Base-by-base conservation (phyloP, 1,140 invertebrate species). In the Brachionus calyciflorus region DNA sequence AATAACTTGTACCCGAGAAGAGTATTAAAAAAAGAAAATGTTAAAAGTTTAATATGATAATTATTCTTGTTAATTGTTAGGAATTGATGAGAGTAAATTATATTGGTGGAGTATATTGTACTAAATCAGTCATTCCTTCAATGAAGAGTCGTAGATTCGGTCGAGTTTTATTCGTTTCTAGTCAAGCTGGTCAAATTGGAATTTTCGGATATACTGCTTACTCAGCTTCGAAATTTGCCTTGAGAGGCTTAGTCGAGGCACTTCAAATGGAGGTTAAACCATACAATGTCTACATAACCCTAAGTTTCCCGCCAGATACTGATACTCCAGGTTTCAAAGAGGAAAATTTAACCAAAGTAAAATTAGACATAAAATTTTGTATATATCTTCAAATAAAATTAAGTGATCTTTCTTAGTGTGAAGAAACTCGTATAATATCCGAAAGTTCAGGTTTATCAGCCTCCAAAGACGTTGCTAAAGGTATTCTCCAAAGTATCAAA, bases 231-330 rank as follows among this genome's bases (percentile, higher is more conserved):
- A 99, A 99, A 85, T 99, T 93, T 89, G 96, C 94, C 1, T 83
- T 99, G 3, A 87, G 93, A 77, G 96, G 95, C 6, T 89, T 99
- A 78, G 95, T 95, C 5, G 94, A 99, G 83, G 89, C 92, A 69
- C 85, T 99, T 24, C 88, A 90, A 24, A 97, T 96, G 93, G 96
- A 99, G 87, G 88, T 90, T 79, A 80, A 80, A 37, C 80, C 40
- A 28, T 46, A 60, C 26, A 69, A 91, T 80, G 89, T 99, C 0
- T 88, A 88, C 33, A 89, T 99, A 0, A 98, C 93, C 0, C 80
- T 99, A 3, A 88, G 90, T 4, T 89, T 93, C 80, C 96, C 97
- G 24, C 93, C 96, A 6, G 96, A 99, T 81, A 99, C 96, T 0
- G 93, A 98, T 82, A 99, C 97, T 1, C 95, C 96, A 41, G 96